Conservation (phyloP, 1,140 invertebrate species). For the Portunus trituberculatus region DNA sequence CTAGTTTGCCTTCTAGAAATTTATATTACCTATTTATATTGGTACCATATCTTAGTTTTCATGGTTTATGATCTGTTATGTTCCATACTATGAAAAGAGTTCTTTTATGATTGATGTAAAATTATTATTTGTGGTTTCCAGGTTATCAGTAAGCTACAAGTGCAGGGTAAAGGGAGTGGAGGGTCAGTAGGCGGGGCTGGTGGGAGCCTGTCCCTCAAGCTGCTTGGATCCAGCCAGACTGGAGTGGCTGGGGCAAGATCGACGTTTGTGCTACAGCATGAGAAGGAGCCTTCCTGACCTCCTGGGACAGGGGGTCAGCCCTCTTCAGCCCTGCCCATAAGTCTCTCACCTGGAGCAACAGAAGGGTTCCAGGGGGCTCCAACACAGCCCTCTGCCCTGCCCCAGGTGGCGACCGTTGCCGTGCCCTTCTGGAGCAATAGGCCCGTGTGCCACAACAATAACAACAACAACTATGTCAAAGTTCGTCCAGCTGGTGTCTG, state of each 20-base stretch:
- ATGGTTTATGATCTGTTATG: no score
- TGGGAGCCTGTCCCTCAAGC: constrained; percentile 63
- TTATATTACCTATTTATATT: neutral
- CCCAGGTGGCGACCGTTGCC: constrained; percentile 74
- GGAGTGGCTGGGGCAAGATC: constrained; percentile 67
- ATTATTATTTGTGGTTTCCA: constrained; percentile 26
- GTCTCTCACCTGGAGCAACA: constrained; percentile 60
- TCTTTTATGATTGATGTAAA: neutral
- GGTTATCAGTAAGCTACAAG: constrained; percentile 61
- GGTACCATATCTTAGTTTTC: no score
- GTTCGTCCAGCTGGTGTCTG: constrained; percentile 68
- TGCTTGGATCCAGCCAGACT: constrained; percentile 68
- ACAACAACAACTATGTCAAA: constrained; percentile 73
- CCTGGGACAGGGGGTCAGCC: constrained; percentile 74
- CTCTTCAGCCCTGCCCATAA: constrained; percentile 72
- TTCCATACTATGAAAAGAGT: neutral
- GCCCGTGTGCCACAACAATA: constrained; percentile 70
- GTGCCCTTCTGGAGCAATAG: constrained; percentile 73
- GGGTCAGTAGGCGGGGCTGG: constrained; percentile 60
- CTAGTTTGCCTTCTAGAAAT: neutral
- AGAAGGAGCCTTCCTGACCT: constrained; percentile 76
- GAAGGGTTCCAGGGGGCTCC: constrained; percentile 66
- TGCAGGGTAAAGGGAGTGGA: constrained; percentile 57
- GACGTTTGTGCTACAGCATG: constrained; percentile 73
- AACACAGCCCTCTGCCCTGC: constrained; percentile 59